A percentile compares a stretch with the other conserved stretches of the same genome.
Evolutionary conservation across 2,113 vertebrate species (phyloP).

Genomic region (Cepphus grylle): DNA sequence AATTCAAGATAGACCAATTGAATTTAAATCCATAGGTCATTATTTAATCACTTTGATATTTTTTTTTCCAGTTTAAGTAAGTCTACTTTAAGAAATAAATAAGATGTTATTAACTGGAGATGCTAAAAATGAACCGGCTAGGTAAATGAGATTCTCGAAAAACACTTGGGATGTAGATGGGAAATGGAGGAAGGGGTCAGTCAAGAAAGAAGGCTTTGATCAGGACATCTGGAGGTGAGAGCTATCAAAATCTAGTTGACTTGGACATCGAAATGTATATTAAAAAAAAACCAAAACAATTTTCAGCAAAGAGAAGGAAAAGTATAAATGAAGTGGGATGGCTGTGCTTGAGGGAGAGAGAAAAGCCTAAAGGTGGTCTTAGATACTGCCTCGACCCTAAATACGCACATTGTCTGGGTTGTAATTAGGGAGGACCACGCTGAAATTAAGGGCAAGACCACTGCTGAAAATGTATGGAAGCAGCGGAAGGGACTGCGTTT

Average conservation of each 20-base stretch:
- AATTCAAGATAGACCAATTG: not conserved
- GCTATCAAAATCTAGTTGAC: not conserved
- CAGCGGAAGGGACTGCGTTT: not conserved
- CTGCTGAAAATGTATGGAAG: not conserved
- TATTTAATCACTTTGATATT: not conserved
- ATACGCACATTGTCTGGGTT: not conserved
- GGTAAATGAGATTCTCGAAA: not conserved
- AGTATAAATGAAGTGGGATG: not conserved
- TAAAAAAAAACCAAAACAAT: not conserved
- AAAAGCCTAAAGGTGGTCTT: not conserved
- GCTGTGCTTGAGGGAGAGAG: not conserved
- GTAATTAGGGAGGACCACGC: not conserved
- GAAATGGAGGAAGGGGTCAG: not conserved
- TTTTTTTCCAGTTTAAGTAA: not conserved
- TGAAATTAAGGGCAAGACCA: not conserved
- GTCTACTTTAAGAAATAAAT: not conserved
- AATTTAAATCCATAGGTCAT: not conserved
- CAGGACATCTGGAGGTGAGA: not conserved
- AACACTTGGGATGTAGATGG: not conserved
- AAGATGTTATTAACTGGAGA: not conserved
- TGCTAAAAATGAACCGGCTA: not conserved
- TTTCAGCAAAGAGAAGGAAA: not conserved
- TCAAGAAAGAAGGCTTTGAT: not conserved
- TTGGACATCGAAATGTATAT: not conserved
- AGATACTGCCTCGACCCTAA: not conserved